Evolutionary conservation across 2,797 vertebrate genomes (phyloP), one percentile per base, ranked within the genome.

Genomic region (Melanotaenia nigrans): DNA sequence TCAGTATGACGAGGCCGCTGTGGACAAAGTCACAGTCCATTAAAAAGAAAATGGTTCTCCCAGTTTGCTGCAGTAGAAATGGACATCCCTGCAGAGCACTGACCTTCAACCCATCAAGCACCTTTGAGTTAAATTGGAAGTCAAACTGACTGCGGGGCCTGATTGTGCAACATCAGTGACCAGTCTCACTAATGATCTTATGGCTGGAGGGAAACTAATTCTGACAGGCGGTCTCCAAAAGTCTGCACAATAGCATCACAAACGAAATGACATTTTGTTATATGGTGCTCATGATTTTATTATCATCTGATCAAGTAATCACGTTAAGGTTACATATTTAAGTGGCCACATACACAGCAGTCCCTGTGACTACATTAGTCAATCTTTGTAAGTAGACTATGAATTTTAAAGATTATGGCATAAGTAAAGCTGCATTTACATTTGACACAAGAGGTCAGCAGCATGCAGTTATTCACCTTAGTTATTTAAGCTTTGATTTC

Each of bases 11-110:
- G 47, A 49, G 66, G 35, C 12, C 40, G 24, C 33, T 14, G 30
- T 58, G 45, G 71, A 59, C 45, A 73, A 60, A 73, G 71, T 65
- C 56, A 30, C 53, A n/a, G 35, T 71, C 62, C 42, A 42, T 74
- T 75, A 51, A 51, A 74, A 61, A 61, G 63, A 66, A 61, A 68
- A 63, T 25, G 55, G 30, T 38, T 61, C 35, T 63, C 51, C 25
- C 51, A 51, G 57, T 66, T 69, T 62, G 57, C 22, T 24, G 66
- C 1, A 11, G n/a, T 55, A 59, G 9, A 54, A 74, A 38, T 54
- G 14, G 54, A 54, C 33, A 57, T 58, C 22, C 51, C 58, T 42
- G 40, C 57, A 22, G 51, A 66, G 57, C 24, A 4, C 49, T 49
- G 51, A 70, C 66, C 61, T 66, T 58, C 40, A 58, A 62, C 67